Base-by-base conservation (phyloP, 2,888 invertebrate species). In the Eupithecia tripunctaria region DNA sequence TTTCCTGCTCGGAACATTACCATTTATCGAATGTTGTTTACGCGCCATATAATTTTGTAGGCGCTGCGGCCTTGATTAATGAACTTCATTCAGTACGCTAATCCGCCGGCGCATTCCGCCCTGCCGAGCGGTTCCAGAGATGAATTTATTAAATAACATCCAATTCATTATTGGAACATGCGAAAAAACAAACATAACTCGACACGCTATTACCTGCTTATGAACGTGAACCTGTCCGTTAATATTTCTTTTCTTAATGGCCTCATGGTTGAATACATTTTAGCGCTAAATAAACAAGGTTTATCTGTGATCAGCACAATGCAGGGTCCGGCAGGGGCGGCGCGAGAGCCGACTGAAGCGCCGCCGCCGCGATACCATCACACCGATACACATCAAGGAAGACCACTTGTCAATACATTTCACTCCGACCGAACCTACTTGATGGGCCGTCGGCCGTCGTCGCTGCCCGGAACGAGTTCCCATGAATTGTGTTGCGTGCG, bases 321-420 rank as follows among this genome's bases (percentile, higher is more conserved):
- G 89, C 91, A 89, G 86, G 88, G 88, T 88, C 84, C 85, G 15
- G 88, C 25, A 56, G 85, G 89, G 89, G 88, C 84, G 75, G 70
- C 70, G 71, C 90, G 86, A 91, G 85, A 87, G 91, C 90, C 91
- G 91, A 89, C 93, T 91, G 91, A 92, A 92, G 91, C 91, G 92
- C 93, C 93, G 93, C 90, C 83, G 80, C 83, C 83, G 82, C 88
- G 93, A 93, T 93, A 93, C 89, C 91, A 94, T 93, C 94, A 93
- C 91, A 83, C 91, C 91, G 94, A 94, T 94, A 94, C 84, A 88
- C 89, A 94, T 94, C 94, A 92, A 93, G 94, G 94, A 94, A 94
- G 94, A 93, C 94, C 91, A 93, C 88, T 92, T 93, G 94, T 94
- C 94, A 93, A 93, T 94, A 93, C 93, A 92, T 90, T 91, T 93